These are phyloP conservation scores for Tetramorium simillimum DNA, from an alignment of 1,140 invertebrate species.

Conservation along the genomic window DNA sequence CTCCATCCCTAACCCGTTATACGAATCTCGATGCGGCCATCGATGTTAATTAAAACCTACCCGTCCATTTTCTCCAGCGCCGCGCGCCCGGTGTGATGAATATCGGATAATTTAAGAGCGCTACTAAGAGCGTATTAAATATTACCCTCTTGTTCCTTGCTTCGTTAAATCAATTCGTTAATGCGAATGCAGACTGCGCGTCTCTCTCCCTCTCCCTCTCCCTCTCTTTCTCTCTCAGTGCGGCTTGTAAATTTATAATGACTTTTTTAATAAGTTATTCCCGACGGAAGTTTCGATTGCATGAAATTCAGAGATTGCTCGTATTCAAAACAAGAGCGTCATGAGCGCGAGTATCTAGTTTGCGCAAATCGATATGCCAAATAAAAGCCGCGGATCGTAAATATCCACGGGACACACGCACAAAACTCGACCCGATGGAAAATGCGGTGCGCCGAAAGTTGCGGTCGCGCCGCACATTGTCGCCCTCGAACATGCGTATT, in stretches of 20 bases:
- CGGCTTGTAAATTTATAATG: background rate
- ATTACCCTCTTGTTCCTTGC: slow-evolving; percentile 21
- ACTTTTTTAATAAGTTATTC: background rate
- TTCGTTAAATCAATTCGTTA: slow-evolving; percentile 35
- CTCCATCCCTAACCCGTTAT: background rate
- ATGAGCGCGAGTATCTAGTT: background rate
- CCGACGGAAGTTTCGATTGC: background rate
- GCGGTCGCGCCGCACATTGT: slow-evolving; percentile 62
- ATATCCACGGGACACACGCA: slow-evolving; percentile 56
- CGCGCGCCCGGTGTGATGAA: slow-evolving; percentile 19
- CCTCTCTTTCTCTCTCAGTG: background rate
- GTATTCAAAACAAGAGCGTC: slow-evolving; percentile 8
- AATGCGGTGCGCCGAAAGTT: slow-evolving; percentile 59
- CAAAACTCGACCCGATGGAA: slow-evolving; percentile 56
- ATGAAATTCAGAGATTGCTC: background rate
- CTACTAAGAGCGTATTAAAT: slow-evolving; percentile 45
- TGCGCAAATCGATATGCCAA: slow-evolving; percentile 66
- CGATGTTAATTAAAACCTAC: slow-evolving; percentile 55
- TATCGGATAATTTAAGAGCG: slow-evolving; percentile 45
- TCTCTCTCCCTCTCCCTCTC: background rate
- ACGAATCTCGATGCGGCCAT: slow-evolving; percentile 41
- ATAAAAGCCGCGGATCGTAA: slow-evolving; percentile 69
- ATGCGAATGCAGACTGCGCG: background rate
- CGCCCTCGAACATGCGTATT: slow-evolving; percentile 37
- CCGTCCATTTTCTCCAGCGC: background rate